phyloP scores from a whole-genome alignment of 2,888 invertebrate species.

The Schizaphis graminum region DNA sequence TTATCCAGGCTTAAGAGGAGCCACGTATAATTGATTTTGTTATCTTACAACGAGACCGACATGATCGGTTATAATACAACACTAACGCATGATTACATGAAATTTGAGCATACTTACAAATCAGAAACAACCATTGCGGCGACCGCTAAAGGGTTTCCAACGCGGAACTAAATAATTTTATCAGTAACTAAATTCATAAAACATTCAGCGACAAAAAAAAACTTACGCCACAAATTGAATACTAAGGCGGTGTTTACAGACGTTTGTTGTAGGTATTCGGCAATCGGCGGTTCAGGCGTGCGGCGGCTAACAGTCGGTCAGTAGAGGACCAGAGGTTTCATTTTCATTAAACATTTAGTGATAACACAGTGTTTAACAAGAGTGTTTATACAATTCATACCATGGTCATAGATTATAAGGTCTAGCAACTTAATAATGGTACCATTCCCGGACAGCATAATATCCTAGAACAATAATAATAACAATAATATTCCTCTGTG shows the following conservation, averaged over 20 bases:
- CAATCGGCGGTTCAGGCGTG: no score
- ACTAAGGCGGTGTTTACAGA: neutral
- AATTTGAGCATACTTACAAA: constrained; percentile 49
- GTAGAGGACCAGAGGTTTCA: no score
- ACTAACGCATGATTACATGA: neutral
- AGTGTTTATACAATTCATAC: neutral
- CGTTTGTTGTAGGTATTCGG: neutral
- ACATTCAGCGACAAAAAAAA: neutral
- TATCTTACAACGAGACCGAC: neutral
- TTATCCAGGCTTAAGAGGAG: neutral
- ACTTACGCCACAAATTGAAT: neutral
- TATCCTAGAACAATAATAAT: no score
- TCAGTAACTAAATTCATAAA: neutral
- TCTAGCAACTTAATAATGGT: neutral
- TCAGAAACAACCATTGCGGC: constrained; percentile 57
- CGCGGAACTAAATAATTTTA: neutral
- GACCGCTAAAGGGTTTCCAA: neutral
- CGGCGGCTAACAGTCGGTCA: no score
- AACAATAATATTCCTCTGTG: no score
- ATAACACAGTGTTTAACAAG: constrained; percentile 22
- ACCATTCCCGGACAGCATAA: no score
- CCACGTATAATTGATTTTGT: neutral
- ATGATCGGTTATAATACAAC: neutral
- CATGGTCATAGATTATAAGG: neutral
- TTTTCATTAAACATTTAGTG: neutral